Evolutionary conservation across 2,888 invertebrate species (phyloP).

Genomic region (Leptopilina myrica): DNA sequence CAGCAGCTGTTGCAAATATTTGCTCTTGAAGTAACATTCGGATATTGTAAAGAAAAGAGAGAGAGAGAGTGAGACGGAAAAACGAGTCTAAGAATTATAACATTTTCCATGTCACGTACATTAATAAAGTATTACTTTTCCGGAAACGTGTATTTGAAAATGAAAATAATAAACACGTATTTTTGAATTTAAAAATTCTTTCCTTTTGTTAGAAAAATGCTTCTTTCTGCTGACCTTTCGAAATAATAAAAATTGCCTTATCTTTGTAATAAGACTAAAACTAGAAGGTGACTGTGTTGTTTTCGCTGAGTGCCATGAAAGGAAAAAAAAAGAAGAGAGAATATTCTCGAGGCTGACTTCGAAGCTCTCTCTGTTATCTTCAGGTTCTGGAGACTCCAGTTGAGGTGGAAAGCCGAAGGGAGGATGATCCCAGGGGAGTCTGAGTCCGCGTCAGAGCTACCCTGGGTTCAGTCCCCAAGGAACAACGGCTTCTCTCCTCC

Average conservation of each 20-base stretch:
- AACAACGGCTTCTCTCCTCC: conserved; percentile 60
- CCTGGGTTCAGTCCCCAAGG: conserved; percentile 68
- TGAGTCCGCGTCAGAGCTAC: conserved; percentile 72
- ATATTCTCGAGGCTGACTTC: conserved; percentile 5
- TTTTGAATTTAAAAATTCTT: neutral
- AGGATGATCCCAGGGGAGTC: conserved; percentile 69
- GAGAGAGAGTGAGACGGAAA: neutral
- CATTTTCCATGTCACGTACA: no score
- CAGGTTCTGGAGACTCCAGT: conserved; percentile 60
- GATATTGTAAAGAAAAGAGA: neutral
- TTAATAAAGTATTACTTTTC: no score
- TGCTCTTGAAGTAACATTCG: neutral
- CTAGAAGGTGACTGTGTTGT: neutral
- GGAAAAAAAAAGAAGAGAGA: conserved; percentile 6
- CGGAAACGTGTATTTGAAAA: no score
- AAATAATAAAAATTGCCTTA: neutral
- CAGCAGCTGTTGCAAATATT: conserved; percentile 15
- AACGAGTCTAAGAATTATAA: no score
- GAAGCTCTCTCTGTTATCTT: conserved; percentile 61
- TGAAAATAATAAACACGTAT: no score
- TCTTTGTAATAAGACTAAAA: neutral
- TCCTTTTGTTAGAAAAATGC: no score
- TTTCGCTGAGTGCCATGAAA: neutral
- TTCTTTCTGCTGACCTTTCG: neutral
- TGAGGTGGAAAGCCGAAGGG: conserved; percentile 54